Percentiles rank a stretch among this genome's conserved stretches.
Evolutionary conservation across 2,888 invertebrate species (phyloP).

Genomic region (Leptothorax acervorum): DNA sequence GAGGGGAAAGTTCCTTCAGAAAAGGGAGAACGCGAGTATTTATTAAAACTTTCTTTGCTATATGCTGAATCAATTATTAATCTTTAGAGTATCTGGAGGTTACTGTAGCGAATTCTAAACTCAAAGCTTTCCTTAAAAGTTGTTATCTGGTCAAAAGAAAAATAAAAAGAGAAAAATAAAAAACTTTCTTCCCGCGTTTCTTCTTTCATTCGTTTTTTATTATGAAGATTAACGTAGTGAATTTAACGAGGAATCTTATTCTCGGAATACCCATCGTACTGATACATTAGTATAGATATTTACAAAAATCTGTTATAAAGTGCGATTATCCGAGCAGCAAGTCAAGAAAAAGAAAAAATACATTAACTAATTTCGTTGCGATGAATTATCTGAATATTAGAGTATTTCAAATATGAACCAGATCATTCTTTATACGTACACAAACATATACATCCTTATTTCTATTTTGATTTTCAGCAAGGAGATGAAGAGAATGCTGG

Average conservation of each 20-base stretch:
- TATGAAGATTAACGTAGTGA: neutral
- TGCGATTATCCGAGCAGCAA: neutral
- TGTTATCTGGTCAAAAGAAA: neutral
- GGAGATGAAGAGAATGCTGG: conserved; percentile 83
- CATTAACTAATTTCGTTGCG: conserved; percentile 58
- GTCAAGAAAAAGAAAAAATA: neutral
- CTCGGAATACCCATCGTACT: neutral
- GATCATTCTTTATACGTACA: conserved; percentile 48
- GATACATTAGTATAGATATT: too few species aligned
- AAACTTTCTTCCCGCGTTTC: neutral
- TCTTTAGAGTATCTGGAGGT: neutral
- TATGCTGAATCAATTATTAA: neutral
- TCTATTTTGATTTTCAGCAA: conserved; percentile 76
- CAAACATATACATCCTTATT: neutral
- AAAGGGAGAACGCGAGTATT: neutral
- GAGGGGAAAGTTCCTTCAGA: neutral
- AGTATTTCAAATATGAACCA: conserved; percentile 58
- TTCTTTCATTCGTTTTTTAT: neutral
- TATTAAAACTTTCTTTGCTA: conserved; percentile 28
- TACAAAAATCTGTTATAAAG: neutral
- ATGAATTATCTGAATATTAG: conserved; percentile 52
- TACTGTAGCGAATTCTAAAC: conserved; percentile 6
- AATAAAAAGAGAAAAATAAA: neutral
- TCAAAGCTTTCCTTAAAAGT: neutral
- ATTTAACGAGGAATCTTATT: neutral